Base-by-base conservation (phyloP, 1,140 invertebrate species). In the Drosophila nasuta region DNA sequence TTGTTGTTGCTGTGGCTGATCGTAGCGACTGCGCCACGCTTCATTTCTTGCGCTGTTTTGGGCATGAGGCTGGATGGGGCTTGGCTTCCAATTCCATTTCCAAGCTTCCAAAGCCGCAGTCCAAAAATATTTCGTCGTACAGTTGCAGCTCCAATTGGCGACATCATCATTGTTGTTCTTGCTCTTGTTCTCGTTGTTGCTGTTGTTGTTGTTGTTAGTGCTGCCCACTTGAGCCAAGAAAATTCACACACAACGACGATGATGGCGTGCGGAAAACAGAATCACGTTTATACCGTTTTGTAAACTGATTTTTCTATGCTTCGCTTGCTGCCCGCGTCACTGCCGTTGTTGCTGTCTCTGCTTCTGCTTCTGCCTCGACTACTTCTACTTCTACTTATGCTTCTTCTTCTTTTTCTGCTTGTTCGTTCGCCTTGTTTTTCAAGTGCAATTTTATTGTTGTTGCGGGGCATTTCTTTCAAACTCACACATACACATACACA, bases 201-300 rank as follows among this genome's bases (percentile, higher is more conserved):
- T 63, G 33, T 77, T 60, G 54, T 51, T 15, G 54, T 51, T 15
- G 46, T 68, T 38, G 15, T 49, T 65, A 58, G 67, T 65, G 62
- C 65, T 72, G 81, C 62, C 72, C 79, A 82, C 17, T 62, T n/a
- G 13, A 63, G 35, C 51, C 58, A 43, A 64, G 57, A 77, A 88
- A 88, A 79, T 88, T 79, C 76, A 72, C 74, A 77, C 41, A 60
- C 48, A 69, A 33, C 1, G 59, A 4, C 49, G 65, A 74, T 72
- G 13, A 75, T 75, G 38, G 70, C 69, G 75, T 79, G 72, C 49
- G 74, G 69, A 68, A 82, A 77, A 38, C 35, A 83, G 77, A 88
- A 88, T 88, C 85, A 88, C 85, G 85, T 88, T 88, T 88, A 78
- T 88, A 88, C 85, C 85, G 85, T 88, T 88, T 88, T 88, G 85